Percentiles rank a stretch among this genome's conserved stretches.
phyloP scores from a whole-genome alignment of 2,888 invertebrate species.

The Dynastes grantii region DNA sequence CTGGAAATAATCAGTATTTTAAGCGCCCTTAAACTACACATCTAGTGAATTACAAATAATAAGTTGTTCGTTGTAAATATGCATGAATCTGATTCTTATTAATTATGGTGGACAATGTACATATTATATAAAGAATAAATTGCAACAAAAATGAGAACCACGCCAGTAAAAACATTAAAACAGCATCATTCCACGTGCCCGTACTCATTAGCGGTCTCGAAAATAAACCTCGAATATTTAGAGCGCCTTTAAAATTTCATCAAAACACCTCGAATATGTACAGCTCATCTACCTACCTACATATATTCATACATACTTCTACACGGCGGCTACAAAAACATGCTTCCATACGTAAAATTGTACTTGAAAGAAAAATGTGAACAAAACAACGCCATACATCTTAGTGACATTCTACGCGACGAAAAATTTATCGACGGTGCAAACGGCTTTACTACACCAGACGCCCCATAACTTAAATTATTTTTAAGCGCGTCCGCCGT shows the following conservation, averaged over 20 bases:
- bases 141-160: too few relatives aligned
- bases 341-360: constrained; percentile 5
- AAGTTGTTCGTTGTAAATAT: too few relatives aligned
- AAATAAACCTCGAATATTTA: constrained; percentile 20
- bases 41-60: too few relatives aligned
- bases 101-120: too few relatives aligned
- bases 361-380: constrained; percentile 26
- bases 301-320: neutral
- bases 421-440: constrained; percentile 44
- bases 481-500: constrained; percentile 34
- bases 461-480: constrained; percentile 48
- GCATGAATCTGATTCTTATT: too few relatives aligned
- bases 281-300: neutral
- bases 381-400: constrained; percentile 43
- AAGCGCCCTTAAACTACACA: too few relatives aligned
- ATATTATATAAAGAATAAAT: too few relatives aligned
- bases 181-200: neutral
- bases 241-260: constrained; percentile 26
- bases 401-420: constrained; percentile 37
- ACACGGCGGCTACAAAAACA: neutral
- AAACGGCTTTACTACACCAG: constrained; percentile 43
- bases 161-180: neutral
- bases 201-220: constrained; percentile 8
- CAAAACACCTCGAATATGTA: neutral
- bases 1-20: too few relatives aligned